Evolutionary conservation across 2,113 vertebrate genomes (phyloP).

Genomic region (Oryzias melastigma): DNA sequence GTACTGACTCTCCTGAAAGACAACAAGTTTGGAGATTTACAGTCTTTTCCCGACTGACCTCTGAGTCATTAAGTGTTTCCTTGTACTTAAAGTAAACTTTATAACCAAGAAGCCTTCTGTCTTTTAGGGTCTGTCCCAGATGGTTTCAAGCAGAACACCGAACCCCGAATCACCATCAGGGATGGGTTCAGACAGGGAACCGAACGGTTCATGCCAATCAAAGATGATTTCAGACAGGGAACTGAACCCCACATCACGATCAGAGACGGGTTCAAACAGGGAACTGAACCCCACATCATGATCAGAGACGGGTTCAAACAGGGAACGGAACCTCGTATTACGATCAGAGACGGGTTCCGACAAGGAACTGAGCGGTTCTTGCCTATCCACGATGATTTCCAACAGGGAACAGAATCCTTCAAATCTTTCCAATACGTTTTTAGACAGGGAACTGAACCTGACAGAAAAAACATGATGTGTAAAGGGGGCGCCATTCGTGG

Average conservation of each 20-base stretch:
- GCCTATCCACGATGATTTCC: slow-evolving; percentile 4
- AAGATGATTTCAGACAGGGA: slow-evolving; percentile 10
- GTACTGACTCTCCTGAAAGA: no score
- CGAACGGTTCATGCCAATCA: neutral
- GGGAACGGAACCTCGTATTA: slow-evolving; percentile 8
- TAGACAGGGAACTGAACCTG: slow-evolving; percentile 32
- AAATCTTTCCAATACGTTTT: slow-evolving; percentile 17
- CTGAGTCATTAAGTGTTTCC: neutral
- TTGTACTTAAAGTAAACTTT: neutral
- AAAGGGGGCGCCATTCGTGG: slow-evolving; percentile 59
- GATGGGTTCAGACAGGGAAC: slow-evolving; percentile 22
- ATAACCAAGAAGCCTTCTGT: slow-evolving; percentile 1
- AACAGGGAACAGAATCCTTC: slow-evolving; percentile 29
- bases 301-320: slow-evolving; percentile 20
- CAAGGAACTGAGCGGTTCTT: slow-evolving; percentile 12
- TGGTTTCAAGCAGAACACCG: slow-evolving; percentile 33
- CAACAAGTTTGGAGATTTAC: no score
- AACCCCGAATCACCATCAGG: neutral
- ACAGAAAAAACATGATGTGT: slow-evolving; percentile 17
- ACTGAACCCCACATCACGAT: neutral
- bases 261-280: slow-evolving; percentile 42
- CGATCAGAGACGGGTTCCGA: slow-evolving; percentile 13
- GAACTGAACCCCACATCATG: neutral
- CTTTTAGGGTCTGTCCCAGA: slow-evolving; percentile 31
- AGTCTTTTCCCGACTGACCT: no score